These are phyloP conservation scores for Acanthaster planci DNA, from an alignment of 35 echinoderm and acorn worm genomes.

Conservation along the genomic window DNA sequence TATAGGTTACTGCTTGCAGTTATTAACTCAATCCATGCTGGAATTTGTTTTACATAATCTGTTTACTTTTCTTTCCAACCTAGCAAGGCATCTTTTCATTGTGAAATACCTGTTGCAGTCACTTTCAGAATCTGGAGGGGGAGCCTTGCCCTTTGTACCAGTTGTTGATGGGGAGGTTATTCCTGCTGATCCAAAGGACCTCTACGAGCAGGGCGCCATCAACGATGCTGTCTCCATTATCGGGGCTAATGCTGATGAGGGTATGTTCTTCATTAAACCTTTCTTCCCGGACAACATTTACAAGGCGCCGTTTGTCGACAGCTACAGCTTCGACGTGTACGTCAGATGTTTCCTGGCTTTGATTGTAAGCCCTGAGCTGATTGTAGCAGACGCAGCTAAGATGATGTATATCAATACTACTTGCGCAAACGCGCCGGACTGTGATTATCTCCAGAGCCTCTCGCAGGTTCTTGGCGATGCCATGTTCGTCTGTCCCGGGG, in stretches of 20 bases:
- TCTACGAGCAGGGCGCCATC: neutral
- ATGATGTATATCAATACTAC: neutral
- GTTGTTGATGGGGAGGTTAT: neutral
- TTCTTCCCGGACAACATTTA: no score
- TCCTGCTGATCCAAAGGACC: neutral
- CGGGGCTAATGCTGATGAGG: neutral
- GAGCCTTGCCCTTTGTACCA: neutral
- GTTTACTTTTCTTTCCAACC: no score
- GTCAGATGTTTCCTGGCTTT: no score
- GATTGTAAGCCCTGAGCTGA: neutral
- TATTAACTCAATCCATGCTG: no score
- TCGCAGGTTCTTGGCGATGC: neutral
- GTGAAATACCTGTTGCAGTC: no score
- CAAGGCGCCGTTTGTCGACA: neutral
- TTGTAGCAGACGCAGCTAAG: no score
- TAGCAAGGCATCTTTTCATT: no score
- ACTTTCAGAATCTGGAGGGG: no score
- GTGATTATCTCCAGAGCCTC: neutral
- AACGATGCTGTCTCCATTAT: neutral
- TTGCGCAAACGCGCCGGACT: neutral
- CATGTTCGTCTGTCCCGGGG: neutral
- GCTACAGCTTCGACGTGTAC: neutral
- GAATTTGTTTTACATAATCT: no score
- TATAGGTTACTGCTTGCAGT: no score
- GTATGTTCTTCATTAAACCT: neutral